phyloP scores from a whole-genome alignment of 2,888 invertebrate species.

The Lasioglossum vierecki region DNA sequence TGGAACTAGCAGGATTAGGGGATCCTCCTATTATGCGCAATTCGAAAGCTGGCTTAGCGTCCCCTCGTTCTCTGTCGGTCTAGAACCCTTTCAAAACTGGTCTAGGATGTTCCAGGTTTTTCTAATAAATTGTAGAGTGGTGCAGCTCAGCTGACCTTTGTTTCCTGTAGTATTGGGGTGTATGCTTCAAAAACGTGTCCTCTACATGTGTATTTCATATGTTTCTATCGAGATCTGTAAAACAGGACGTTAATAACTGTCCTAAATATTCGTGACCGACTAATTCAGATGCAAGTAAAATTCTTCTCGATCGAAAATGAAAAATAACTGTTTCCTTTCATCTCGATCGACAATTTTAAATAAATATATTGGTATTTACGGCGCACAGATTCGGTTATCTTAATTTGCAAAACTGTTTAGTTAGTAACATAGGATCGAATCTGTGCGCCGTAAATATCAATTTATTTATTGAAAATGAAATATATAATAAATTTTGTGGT shows the following conservation, averaged over 20 bases:
- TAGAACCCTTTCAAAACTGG: constrained; percentile 2
- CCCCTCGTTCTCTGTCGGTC: neutral
- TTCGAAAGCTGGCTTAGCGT: neutral
- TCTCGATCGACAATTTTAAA: too few relatives aligned
- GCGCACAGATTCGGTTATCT: too few relatives aligned
- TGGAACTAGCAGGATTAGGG: neutral
- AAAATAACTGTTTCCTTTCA: too few relatives aligned
- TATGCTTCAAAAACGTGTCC: neutral
- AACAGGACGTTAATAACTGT: neutral
- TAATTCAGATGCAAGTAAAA: neutral
- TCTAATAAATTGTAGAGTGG: neutral
- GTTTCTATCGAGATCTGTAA: neutral
- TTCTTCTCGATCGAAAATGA: too few relatives aligned
- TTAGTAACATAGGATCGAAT: too few relatives aligned
- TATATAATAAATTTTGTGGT: too few relatives aligned
- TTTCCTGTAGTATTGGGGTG: neutral
- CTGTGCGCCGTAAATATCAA: too few relatives aligned
- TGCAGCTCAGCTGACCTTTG: neutral
- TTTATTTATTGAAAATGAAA: too few relatives aligned
- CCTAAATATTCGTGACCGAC: neutral
- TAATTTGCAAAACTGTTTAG: too few relatives aligned
- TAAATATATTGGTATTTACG: too few relatives aligned
- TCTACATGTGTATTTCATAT: neutral
- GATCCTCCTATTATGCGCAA: neutral
- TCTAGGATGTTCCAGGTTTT: neutral